A percentile compares a stretch with the other conserved stretches of the same genome.
Conservation (phyloP, 2,888 invertebrate genomes). For the Lacanobia oleracea region DNA sequence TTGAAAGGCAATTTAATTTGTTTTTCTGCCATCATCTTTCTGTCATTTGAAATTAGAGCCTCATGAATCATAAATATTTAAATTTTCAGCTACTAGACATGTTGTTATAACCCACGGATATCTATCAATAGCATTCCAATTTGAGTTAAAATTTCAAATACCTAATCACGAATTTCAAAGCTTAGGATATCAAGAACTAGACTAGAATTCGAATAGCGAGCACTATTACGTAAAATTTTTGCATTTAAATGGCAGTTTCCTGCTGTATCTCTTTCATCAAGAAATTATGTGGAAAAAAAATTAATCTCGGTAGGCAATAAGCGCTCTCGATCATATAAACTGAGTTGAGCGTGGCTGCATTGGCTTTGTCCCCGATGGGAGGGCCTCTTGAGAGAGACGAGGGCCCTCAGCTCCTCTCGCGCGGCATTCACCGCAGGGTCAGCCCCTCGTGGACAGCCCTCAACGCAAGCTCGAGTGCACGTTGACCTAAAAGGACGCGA, state of each 20-base stretch:
- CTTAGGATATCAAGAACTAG: background rate
- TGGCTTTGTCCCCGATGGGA: conserved; percentile 68
- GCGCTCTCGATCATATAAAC: conserved; percentile 60
- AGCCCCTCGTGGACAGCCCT: conserved; percentile 69
- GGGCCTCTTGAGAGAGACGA: conserved; percentile 64
- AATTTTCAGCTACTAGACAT: background rate
- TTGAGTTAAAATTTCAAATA: background rate
- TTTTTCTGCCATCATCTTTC: background rate
- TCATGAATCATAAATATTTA: background rate
- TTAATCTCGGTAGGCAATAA: conserved; percentile 46
- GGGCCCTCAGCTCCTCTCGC: conserved; percentile 58
- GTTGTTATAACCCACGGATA: background rate
- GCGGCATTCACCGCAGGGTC: conserved; percentile 68
- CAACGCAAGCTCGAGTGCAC: conserved; percentile 73
- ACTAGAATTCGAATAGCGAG: background rate
- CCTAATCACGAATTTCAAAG: conserved; percentile 19
- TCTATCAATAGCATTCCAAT: background rate
- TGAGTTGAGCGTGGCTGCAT: conserved; percentile 66
- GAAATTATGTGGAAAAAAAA: conserved; percentile 48
- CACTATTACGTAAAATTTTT: conserved; percentile 2
- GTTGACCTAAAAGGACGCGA: conserved; percentile 75
- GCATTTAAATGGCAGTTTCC: background rate
- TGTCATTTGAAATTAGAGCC: background rate
- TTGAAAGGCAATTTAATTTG: background rate
- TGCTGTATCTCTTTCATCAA: conserved; percentile 34